Conservation (phyloP, 2,797 vertebrate species). For the Phylloscopus collybita region DNA sequence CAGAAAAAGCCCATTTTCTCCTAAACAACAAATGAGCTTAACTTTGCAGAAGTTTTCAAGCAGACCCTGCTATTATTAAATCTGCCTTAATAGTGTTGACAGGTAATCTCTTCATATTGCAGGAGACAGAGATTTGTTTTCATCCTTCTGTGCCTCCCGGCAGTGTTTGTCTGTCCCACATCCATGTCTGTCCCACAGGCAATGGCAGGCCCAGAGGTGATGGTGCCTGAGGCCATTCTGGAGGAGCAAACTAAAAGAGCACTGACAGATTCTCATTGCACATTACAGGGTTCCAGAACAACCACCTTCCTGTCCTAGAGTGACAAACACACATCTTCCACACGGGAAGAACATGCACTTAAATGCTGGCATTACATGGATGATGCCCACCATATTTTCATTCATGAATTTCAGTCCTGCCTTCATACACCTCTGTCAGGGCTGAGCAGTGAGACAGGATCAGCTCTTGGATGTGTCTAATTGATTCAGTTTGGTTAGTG, state of each 20-base stretch:
- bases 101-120: not conserved
- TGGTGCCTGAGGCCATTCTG: not conserved
- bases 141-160: not conserved
- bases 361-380: not conserved
- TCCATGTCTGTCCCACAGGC: not conserved
- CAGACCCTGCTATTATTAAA: not conserved
- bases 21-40: not conserved
- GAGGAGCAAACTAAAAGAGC: not conserved
- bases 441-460: not conserved
- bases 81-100: not conserved
- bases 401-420: not conserved
- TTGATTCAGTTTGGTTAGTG: not conserved
- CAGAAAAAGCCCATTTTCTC: not conserved
- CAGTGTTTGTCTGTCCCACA: not conserved
- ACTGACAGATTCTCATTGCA: not conserved
- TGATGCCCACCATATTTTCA: not conserved
- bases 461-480: not conserved
- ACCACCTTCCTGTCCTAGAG: not conserved
- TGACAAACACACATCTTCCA: not conserved
- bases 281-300: not conserved
- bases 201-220: not conserved
- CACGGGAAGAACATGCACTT: accelerated
- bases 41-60: not conserved
- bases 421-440: not conserved
- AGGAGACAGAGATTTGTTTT: not conserved